Evolutionary conservation across 2,113 vertebrate genomes (phyloP).

Genomic region (Macquaria australasica): DNA sequence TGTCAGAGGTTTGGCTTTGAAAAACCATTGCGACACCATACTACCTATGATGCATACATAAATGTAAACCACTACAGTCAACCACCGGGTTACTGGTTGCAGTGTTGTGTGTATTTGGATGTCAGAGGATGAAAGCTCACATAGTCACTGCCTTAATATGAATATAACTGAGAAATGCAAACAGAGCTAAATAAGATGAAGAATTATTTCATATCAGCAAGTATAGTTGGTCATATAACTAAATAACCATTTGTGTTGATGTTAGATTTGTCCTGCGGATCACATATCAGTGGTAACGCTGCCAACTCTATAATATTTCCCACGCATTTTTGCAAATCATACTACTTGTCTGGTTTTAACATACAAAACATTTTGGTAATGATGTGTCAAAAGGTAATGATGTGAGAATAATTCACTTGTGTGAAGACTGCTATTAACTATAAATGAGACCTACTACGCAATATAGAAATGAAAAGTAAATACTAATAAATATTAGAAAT

Average conservation of each 20-base stretch:
- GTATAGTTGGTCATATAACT: background rate
- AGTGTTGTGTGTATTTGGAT: background rate
- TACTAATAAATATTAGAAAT: background rate
- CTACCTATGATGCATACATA: background rate
- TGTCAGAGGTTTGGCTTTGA: conserved; percentile 25
- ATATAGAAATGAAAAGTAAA: background rate
- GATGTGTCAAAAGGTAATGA: background rate
- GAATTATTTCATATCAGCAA: background rate
- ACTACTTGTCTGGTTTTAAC: background rate
- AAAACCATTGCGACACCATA: background rate
- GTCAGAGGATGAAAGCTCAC: background rate
- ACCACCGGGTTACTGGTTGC: background rate
- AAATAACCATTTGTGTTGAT: background rate
- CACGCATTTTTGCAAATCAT: background rate
- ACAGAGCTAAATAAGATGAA: background rate
- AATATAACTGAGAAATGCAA: background rate
- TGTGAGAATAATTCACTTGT: conserved; percentile 1
- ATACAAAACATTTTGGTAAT: background rate
- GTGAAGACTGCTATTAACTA: background rate
- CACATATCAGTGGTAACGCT: background rate
- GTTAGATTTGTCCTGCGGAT: background rate
- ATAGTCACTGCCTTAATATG: background rate
- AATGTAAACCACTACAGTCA: background rate
- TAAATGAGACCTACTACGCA: background rate
- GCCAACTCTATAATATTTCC: background rate